Conservation (phyloP, 2,797 vertebrate genomes). For the Vireo griseus region DNA sequence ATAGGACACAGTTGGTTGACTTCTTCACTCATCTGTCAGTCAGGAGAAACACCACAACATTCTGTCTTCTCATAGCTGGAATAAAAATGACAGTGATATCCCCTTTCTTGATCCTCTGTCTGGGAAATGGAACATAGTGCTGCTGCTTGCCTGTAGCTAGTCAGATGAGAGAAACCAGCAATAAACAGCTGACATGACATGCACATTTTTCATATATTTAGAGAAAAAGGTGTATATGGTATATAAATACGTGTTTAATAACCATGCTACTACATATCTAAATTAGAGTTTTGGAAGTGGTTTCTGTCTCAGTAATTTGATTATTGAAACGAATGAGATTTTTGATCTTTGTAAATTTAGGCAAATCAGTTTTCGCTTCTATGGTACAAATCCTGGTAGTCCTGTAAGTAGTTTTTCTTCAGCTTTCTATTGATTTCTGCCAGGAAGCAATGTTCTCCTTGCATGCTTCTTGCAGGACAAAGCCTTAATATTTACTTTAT, state of each 20-base stretch:
- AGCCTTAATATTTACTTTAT: background rate
- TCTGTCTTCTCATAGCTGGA: background rate
- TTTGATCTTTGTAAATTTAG: background rate
- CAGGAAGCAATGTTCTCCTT: background rate
- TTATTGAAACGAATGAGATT: background rate
- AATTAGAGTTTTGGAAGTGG: background rate
- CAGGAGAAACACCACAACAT: background rate
- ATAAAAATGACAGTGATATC: constrained; percentile 11
- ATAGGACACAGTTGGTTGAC: background rate
- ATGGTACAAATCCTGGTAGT: background rate
- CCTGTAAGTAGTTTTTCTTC: background rate
- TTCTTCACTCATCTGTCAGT: constrained; percentile 33
- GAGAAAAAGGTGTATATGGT: background rate
- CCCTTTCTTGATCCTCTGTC: constrained; percentile 12
- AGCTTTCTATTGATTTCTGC: background rate
- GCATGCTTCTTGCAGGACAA: background rate
- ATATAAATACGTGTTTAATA: background rate
- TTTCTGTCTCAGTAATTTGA: background rate
- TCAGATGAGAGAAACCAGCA: background rate
- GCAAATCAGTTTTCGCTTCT: background rate
- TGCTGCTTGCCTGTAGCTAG: background rate
- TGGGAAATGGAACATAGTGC: background rate
- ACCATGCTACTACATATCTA: background rate
- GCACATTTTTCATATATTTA: background rate
- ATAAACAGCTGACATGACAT: background rate